A percentile compares a stretch with the other conserved stretches of the same genome.
Conservation (phyloP, 2,113 vertebrate genomes). For the Alethe castanea region DNA sequence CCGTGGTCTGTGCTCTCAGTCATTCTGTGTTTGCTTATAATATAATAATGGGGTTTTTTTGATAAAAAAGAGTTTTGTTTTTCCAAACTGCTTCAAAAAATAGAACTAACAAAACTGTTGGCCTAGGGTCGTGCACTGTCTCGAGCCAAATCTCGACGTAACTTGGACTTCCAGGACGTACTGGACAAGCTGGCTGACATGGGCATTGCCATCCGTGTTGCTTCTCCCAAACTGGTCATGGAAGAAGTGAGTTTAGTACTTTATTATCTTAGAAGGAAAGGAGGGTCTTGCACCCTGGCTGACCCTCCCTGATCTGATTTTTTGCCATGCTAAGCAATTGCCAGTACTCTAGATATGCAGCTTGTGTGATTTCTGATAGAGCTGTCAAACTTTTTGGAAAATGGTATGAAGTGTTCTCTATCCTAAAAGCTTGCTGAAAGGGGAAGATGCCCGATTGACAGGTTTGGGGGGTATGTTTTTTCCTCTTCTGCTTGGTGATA, state of each 20-base stretch:
- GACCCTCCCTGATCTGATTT: not conserved
- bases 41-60: not conserved
- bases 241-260: constrained; percentile 84
- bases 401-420: not conserved
- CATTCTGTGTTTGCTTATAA: not conserved
- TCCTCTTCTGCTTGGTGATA: not conserved
- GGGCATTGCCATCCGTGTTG: constrained; percentile 96
- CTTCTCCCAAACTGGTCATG: constrained; percentile 98
- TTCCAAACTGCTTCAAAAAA: not conserved
- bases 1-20: not conserved
- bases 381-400: not conserved
- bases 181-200: constrained; percentile 94
- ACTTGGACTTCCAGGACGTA: constrained; percentile 97
- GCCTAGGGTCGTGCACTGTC: constrained; percentile 92
- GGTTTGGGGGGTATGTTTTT: not conserved
- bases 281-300: not conserved
- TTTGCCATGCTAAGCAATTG: not conserved
- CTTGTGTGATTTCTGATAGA: not conserved
- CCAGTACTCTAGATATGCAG: not conserved
- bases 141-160: constrained; percentile 93
- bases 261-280: not conserved
- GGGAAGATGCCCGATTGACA: not conserved
- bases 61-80: not conserved
- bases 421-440: not conserved
- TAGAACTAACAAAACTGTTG: not conserved